Evolutionary conservation across 2,888 invertebrate genomes (phyloP).

Genomic region (Dichetophora obliterata): DNA sequence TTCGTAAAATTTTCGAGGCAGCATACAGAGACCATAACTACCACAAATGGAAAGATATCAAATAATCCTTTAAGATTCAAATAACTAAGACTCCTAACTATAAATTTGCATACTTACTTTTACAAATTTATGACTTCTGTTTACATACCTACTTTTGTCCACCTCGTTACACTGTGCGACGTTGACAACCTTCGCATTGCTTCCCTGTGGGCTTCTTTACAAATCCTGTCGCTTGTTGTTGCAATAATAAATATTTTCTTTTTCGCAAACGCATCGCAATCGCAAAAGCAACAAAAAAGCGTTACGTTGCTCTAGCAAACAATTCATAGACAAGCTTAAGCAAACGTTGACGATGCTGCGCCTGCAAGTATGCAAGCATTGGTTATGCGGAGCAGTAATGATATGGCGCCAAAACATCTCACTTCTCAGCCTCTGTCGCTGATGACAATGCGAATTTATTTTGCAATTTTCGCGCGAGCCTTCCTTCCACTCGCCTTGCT

Average conservation of each 20-base stretch:
- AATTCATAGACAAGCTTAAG: slow-evolving; percentile 11
- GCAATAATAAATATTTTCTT: slow-evolving; percentile 38
- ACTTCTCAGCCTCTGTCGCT: neutral
- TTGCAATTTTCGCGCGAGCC: neutral
- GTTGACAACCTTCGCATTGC: slow-evolving; percentile 30
- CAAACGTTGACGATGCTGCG: slow-evolving; percentile 18
- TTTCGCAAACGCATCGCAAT: slow-evolving; percentile 32
- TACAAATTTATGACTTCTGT: too few species aligned
- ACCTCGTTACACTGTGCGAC: too few species aligned
- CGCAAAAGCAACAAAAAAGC: neutral
- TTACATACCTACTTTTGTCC: too few species aligned
- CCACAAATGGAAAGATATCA: too few species aligned
- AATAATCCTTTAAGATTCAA: too few species aligned
- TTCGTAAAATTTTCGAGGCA: too few species aligned
- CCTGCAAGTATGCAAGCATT: slow-evolving; percentile 26
- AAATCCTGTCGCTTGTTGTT: slow-evolving; percentile 19
- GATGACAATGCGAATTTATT: slow-evolving; percentile 36
- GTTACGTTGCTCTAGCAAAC: neutral
- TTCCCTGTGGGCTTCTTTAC: slow-evolving; percentile 35
- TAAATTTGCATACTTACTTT: too few species aligned
- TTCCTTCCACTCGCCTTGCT: neutral
- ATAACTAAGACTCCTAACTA: too few species aligned
- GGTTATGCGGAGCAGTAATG: neutral
- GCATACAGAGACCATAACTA: too few species aligned
- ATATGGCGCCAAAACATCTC: neutral